Base-by-base conservation (phyloP, 2,888 invertebrate genomes). In the Campaea margaritaria region DNA sequence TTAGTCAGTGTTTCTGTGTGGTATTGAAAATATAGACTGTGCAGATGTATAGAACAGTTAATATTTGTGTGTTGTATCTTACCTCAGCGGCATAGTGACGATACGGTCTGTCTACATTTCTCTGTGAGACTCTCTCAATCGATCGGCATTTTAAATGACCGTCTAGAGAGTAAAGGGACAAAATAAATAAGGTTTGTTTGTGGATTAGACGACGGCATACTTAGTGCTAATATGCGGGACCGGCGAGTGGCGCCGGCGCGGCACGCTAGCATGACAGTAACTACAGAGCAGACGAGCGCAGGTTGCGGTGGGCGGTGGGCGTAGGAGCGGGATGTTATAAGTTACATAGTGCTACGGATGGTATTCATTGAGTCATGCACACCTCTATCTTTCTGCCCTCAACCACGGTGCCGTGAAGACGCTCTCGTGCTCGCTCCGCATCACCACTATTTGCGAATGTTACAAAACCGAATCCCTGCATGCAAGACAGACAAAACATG, bases 401-500 rank as follows among this genome's bases (percentile, higher is more conserved):
- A 96, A 99, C 99, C 97, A 99, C 98, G 95, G 99, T 98, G 96
- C 99, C 99, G 96, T 99, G 99, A 95, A 99, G 97, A 96, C 99
- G 98, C 96, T 99, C 99, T 96, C 99, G 98, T 97, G 99, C 99
- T 96, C 98, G 97, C 96, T 99, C 99, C 95, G 99, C 99, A 96
- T 99, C 99, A 95, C 97, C 97, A 96, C 98, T 98, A 97, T 98
- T 98, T 96, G 99, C 99, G 98, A 99, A 99, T 96, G 99, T 99
- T 96, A 99, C 99, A 97, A 99, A 99, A 97, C 99, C 99, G 97
- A 99, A 99, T 96, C 99, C 99, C 99, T 99, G 97, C 96, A 97
- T 97, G 97, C 97, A 97, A 95, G 96, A 97, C 96, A 96, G 96
- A 96, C 96, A 96, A 96, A 96, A 96, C 96, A 96, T 96, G 96